A percentile compares a stretch with the other conserved stretches of the same genome.
Evolutionary conservation across 2,888 invertebrate species (phyloP).

Genomic region (Stratiomys singularior): DNA sequence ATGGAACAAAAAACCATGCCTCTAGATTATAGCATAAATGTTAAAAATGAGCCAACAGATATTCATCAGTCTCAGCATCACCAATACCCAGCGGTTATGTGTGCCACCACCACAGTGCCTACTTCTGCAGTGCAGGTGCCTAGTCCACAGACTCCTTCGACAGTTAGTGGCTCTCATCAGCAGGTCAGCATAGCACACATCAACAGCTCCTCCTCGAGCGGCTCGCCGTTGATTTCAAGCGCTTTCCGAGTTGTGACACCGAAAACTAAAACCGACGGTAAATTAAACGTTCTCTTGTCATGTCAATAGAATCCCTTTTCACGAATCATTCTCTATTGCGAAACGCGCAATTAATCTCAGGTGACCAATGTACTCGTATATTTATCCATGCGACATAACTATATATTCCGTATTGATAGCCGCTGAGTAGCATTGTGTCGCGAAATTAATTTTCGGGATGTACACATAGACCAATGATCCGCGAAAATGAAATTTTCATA

Average conservation of each 20-base stretch:
- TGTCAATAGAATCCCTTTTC: background rate
- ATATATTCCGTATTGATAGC: background rate
- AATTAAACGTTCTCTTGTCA: conserved; percentile 29
- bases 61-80: conserved; percentile 38
- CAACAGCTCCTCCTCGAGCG: background rate
- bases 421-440: background rate
- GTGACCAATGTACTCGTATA: conserved; percentile 27
- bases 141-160: conserved; percentile 38
- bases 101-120: conserved; percentile 20
- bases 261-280: conserved; percentile 52
- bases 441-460: conserved; percentile 2
- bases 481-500: conserved; percentile 43
- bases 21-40: conserved; percentile 51
- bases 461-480: conserved; percentile 5
- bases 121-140: conserved; percentile 34
- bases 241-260: conserved; percentile 53
- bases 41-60: conserved; percentile 48
- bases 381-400: background rate
- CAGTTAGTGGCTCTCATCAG: conserved; percentile 9
- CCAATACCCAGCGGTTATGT: conserved; percentile 32
- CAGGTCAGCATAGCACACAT: background rate
- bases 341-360: conserved; percentile 31
- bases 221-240: conserved; percentile 39
- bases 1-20: conserved; percentile 52
- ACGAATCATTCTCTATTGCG: background rate